phyloP scores from a whole-genome alignment of 2,797 vertebrate genomes.

The Alfaro cultratus region DNA sequence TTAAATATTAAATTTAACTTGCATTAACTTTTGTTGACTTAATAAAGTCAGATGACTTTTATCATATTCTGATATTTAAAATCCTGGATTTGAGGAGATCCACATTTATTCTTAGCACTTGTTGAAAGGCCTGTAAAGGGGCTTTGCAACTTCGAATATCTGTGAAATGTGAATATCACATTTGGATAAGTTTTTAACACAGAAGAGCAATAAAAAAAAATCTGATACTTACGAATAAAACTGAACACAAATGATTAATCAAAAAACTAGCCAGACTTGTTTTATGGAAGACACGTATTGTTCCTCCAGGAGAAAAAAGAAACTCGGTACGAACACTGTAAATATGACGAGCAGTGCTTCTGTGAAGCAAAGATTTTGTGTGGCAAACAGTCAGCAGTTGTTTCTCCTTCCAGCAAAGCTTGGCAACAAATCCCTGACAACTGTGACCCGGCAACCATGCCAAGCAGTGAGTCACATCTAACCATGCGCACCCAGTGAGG shows the following conservation, averaged over 20 bases:
- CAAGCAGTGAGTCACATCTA: slow-evolving; percentile 43
- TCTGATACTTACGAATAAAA: neutral
- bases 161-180: neutral
- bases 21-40: neutral
- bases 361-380: neutral
- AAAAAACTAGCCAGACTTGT: neutral
- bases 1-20: neutral
- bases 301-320: neutral
- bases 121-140: neutral
- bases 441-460: slow-evolving; percentile 54
- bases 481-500: slow-evolving; percentile 38
- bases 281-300: too few species aligned
- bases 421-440: slow-evolving; percentile 61
- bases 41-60: neutral
- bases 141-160: neutral
- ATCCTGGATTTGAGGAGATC: neutral
- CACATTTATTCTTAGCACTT: neutral
- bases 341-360: neutral
- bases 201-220: neutral
- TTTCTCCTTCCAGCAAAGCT: slow-evolving; percentile 27
- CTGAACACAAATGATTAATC: neutral
- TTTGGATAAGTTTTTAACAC: neutral
- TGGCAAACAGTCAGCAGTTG: slow-evolving; percentile 13
- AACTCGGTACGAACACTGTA: neutral
- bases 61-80: neutral